Conservation (phyloP, 2,113 vertebrate species). For the Burhinus bistriatus region DNA sequence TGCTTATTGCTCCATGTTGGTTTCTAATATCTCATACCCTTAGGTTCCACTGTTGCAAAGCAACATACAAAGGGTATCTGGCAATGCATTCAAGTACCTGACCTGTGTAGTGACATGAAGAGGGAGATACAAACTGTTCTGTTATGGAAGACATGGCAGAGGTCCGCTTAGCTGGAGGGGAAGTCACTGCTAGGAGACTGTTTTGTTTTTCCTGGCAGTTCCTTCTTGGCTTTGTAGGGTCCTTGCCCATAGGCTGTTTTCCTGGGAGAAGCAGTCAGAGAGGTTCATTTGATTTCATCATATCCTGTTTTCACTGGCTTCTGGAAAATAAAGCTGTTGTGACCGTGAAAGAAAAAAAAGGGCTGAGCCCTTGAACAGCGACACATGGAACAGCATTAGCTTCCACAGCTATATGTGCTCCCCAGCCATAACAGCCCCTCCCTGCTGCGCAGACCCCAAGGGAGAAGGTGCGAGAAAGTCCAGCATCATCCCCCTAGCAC, state of each 20-base stretch:
- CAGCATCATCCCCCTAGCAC: neutral
- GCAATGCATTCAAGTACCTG: neutral
- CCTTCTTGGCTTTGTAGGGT: neutral
- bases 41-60: neutral
- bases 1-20: neutral
- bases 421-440: neutral
- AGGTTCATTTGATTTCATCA: neutral
- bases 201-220: conserved; percentile 41
- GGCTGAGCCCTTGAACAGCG: neutral
- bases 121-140: neutral
- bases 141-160: neutral
- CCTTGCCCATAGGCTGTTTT: conserved; percentile 27
- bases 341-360: neutral
- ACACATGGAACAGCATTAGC: neutral
- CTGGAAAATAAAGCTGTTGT: conserved; percentile 5
- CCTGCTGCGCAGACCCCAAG: neutral
- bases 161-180: neutral
- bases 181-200: neutral
- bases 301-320: conserved; percentile 11
- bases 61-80: neutral
- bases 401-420: neutral
- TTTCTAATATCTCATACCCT: neutral
- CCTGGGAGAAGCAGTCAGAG: conserved; percentile 13
- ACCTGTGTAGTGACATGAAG: neutral
- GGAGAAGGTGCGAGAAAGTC: neutral